These are phyloP conservation scores for Trididemnum clinides DNA, from an alignment of 23 tunicate species.

Conservation along the genomic window DNA sequence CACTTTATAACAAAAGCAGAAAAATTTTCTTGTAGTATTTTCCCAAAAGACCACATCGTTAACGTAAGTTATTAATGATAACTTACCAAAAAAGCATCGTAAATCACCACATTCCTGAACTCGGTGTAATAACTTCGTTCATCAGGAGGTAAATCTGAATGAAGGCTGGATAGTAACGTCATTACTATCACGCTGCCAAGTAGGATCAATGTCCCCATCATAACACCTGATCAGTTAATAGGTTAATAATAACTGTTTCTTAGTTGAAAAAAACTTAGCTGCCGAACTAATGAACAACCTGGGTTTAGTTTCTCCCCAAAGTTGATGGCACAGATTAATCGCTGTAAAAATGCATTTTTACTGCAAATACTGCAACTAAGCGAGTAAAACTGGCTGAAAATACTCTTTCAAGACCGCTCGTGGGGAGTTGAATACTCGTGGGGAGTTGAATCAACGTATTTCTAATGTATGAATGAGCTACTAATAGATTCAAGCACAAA, in stretches of 20 bases:
- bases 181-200: constrained; percentile 42
- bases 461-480: too few relatives aligned
- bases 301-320: not conserved
- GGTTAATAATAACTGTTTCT: not conserved
- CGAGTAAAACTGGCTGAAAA: too few relatives aligned
- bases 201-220: constrained; percentile 31
- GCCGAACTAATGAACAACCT: not conserved
- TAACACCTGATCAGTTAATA: constrained; percentile 51
- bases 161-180: constrained; percentile 21
- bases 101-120: not conserved
- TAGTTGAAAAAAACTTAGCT: not conserved
- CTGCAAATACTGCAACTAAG: too few relatives aligned
- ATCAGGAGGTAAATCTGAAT: not conserved
- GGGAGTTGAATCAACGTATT: too few relatives aligned
- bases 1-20: too few relatives aligned
- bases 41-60: too few relatives aligned
- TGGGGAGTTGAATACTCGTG: too few relatives aligned
- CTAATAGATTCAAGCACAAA: too few relatives aligned
- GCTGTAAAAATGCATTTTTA: too few relatives aligned
- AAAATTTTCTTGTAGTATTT: too few relatives aligned
- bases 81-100: constrained; percentile 52
- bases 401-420: too few relatives aligned
- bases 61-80: too few relatives aligned
- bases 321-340: not conserved
- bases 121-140: constrained; percentile 24